Evolutionary conservation across 2,113 vertebrate species (phyloP).

Genomic region (Gallinago undulata): DNA sequence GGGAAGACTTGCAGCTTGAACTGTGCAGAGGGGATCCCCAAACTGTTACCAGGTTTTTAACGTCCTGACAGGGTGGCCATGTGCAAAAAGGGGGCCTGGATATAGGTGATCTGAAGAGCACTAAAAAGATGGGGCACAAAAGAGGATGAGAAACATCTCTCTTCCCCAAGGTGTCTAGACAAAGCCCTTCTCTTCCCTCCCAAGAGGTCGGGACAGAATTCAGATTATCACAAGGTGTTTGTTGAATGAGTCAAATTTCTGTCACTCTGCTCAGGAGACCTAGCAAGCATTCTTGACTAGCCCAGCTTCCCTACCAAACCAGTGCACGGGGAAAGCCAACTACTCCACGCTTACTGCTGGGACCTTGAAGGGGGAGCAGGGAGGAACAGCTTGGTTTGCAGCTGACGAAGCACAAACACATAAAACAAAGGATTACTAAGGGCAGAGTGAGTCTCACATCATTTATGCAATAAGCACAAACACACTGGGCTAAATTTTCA

Average conservation of each 20-base stretch:
- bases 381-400: background rate
- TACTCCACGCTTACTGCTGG: background rate
- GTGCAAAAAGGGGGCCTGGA: background rate
- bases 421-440: background rate
- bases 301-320: background rate
- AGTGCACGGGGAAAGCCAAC: accelerated
- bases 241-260: background rate
- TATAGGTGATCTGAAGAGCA: background rate
- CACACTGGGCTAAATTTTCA: background rate
- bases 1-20: background rate
- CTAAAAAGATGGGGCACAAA: background rate
- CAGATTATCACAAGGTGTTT: background rate
- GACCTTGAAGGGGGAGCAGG: background rate
- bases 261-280: background rate
- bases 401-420: background rate
- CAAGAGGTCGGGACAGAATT: background rate
- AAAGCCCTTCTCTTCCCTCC: background rate
- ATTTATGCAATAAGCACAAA: background rate
- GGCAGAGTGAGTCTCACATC: background rate
- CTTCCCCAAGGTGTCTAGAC: background rate
- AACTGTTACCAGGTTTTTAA: background rate
- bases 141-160: background rate
- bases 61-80: background rate
- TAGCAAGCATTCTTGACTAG: accelerated
- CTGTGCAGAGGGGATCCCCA: background rate